A percentile compares a stretch with the other conserved stretches of the same genome.
Conservation (phyloP, 2,797 vertebrate species). For the Cynodonichthys magdalenae region DNA sequence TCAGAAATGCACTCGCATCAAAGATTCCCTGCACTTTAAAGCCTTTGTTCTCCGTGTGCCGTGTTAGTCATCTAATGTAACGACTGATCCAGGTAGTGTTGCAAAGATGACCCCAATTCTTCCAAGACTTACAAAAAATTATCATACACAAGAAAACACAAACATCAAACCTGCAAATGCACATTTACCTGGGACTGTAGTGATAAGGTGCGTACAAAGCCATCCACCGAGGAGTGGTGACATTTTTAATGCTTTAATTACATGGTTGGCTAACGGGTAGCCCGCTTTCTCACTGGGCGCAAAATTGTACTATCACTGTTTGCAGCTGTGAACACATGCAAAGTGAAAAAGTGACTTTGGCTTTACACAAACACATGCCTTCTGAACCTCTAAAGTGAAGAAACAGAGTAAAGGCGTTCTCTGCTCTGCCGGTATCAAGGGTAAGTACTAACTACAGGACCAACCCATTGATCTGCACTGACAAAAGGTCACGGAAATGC, state of each 20-base stretch:
- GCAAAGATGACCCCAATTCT: constrained; percentile 18
- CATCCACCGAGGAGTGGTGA: constrained; percentile 63
- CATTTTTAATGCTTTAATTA: constrained; percentile 85
- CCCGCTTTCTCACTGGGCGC: constrained; percentile 54
- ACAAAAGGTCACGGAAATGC: constrained; percentile 45
- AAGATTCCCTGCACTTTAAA: constrained; percentile 47
- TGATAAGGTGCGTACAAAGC: constrained; percentile 73
- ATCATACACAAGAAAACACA: constrained; percentile 6
- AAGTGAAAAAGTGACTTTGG: constrained; percentile 41
- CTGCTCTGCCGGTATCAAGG: constrained; percentile 33
- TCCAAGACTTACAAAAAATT: constrained; percentile 13
- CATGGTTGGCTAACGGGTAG: constrained; percentile 78
- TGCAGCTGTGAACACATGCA: constrained; percentile 65
- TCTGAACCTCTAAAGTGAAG: constrained; percentile 32
- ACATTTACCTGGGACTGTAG: constrained; percentile 57
- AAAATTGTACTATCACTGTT: constrained; percentile 75
- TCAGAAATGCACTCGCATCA: constrained; percentile 35
- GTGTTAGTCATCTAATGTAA: constrained; percentile 33
- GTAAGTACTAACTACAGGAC: constrained; percentile 28
- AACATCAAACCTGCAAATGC: constrained; percentile 42
- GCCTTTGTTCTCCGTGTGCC: constrained; percentile 32
- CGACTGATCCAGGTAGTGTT: constrained; percentile 35
- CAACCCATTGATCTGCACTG: constrained; percentile 40
- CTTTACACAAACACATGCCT: constrained; percentile 43
- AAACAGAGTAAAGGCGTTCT: constrained; percentile 14